Conservation (phyloP, 2,797 vertebrate species). For the Octomys mimax region DNA sequence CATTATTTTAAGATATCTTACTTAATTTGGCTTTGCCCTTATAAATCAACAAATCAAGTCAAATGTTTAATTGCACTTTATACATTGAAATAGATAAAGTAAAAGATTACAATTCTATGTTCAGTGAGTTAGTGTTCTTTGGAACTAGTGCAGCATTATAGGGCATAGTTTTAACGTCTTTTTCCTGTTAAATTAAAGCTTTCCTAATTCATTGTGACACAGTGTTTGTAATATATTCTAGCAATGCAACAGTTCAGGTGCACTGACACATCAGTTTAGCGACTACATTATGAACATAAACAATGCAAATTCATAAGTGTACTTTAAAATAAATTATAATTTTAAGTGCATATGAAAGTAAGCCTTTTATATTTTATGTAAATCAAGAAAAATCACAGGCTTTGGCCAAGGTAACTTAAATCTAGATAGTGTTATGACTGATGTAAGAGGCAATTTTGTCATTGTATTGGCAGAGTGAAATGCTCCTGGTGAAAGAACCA, state of each 20-base stretch:
- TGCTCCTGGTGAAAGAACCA: background rate
- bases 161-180: slow-evolving; percentile 27
- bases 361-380: slow-evolving; percentile 13
- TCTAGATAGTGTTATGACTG: background rate
- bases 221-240: slow-evolving; percentile 17
- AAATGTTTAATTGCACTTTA: slow-evolving; percentile 40
- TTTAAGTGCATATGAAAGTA: slow-evolving; percentile 22
- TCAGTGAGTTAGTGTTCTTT: background rate
- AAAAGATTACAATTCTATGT: slow-evolving; percentile 51
- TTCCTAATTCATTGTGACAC: background rate
- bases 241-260: background rate
- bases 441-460: background rate
- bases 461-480: background rate
- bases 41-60: slow-evolving; percentile 14
- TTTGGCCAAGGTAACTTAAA: background rate
- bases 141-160: slow-evolving; percentile 21
- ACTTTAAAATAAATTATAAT: slow-evolving; percentile 5
- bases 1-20: slow-evolving; percentile 33
- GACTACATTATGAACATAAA: slow-evolving; percentile 10
- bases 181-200: slow-evolving; percentile 32
- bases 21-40: slow-evolving; percentile 30
- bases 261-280: slow-evolving; percentile 18
- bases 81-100: background rate
- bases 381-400: background rate
- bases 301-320: background rate